Conservation (phyloP, 2,113 vertebrate species). For the Rhodinocichla rosea region DNA sequence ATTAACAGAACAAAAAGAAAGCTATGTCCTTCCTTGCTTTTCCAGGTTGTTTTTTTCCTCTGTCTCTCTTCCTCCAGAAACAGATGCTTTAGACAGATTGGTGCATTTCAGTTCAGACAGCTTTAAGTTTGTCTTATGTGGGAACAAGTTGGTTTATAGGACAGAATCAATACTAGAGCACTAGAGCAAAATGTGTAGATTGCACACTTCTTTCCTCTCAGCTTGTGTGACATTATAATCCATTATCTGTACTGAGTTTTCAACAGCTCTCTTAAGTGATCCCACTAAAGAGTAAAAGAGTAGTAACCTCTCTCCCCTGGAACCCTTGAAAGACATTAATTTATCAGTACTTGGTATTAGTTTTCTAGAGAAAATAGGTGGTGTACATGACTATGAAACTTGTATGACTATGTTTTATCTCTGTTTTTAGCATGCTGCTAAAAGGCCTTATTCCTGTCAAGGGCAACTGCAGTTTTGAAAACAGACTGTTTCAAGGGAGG, state of each 20-base stretch:
- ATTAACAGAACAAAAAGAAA: conserved; percentile 19
- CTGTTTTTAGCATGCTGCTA: not conserved
- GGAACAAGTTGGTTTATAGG: not conserved
- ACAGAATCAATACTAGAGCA: not conserved
- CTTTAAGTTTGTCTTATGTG: not conserved
- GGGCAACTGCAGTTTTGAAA: not conserved
- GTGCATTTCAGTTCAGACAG: not conserved
- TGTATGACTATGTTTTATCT: not conserved
- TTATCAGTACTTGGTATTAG: not conserved
- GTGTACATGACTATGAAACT: not conserved
- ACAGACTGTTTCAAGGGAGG: not conserved
- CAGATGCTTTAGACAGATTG: not conserved
- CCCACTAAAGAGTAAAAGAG: not conserved
- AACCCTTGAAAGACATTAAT: not conserved
- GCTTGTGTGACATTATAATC: not conserved
- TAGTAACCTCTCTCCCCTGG: not conserved
- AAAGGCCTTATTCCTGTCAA: not conserved
- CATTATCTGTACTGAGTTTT: conserved; percentile 14
- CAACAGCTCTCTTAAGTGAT: not conserved
- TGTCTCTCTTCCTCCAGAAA: not conserved
- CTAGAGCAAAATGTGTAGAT: conserved; percentile 1
- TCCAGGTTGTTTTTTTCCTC: not conserved
- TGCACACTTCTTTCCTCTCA: not conserved
- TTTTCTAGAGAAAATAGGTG: not conserved
- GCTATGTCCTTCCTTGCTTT: not conserved